Percentiles rank a stretch among this genome's conserved stretches.
These are phyloP conservation scores for Nycticorax nycticorax DNA, from an alignment of 2,113 vertebrate genomes.

Conservation along the genomic window DNA sequence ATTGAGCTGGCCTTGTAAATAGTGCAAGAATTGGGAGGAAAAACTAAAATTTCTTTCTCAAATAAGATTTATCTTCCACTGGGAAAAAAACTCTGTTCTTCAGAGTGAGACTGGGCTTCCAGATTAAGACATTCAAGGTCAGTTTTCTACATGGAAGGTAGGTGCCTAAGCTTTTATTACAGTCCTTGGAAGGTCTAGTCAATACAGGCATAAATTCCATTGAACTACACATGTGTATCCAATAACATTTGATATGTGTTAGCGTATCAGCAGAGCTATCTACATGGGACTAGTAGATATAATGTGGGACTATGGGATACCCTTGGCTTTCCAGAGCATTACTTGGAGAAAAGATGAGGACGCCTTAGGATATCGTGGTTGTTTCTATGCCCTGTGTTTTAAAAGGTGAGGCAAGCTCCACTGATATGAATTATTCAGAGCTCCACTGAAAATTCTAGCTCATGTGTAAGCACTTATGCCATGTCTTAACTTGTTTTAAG, in stretches of 20 bases:
- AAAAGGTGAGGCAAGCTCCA: background rate
- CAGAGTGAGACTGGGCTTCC: background rate
- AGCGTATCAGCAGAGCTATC: background rate
- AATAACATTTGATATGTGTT: background rate
- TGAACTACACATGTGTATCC: background rate
- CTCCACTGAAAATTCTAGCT: background rate
- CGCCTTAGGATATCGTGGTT: background rate
- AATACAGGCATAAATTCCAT: background rate
- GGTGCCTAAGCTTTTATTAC: background rate
- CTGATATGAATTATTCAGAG: background rate
- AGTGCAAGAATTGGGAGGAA: background rate
- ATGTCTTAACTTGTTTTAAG: background rate
- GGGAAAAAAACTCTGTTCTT: background rate
- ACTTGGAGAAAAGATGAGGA: background rate
- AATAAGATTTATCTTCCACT: background rate
- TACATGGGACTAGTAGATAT: background rate
- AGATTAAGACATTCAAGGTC: background rate
- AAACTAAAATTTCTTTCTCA: background rate
- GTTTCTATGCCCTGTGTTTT: background rate
- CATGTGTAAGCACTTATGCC: rapidly evolving
- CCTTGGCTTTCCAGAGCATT: background rate
- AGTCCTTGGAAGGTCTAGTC: background rate
- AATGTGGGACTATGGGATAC: background rate
- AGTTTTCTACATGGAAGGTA: background rate
- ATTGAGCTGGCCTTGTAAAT: background rate